Base-by-base conservation (phyloP, 2,113 vertebrate species). In the Erythrolamprus reginae region DNA sequence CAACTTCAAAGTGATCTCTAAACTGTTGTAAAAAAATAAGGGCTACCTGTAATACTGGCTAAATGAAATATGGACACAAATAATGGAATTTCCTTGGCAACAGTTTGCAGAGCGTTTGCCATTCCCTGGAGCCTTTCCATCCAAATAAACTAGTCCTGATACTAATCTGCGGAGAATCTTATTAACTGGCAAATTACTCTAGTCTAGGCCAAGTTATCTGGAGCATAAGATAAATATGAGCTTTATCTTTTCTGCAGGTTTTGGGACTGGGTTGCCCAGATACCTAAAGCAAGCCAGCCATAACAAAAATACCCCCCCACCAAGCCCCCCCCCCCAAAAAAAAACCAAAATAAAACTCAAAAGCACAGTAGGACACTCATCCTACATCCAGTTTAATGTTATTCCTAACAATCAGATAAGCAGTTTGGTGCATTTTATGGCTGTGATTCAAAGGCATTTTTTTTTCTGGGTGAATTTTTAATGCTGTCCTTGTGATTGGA, bases 401-500 rank as follows among this genome's bases (percentile, higher is more conserved):
- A 87, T 33, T 52, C 1, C 0, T 55, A 33, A 26, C 48, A 65
- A 70, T 85, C 53, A 33, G 51, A 56, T 89, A 89, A 92, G 33
- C 70, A 77, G 33, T 45, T 52, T 38, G 19, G 33, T 23, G 33
- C 53, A 33, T 42, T 1, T 0, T 88, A 52, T 23, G 33, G 23
- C 92, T 89, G 42, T 86, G 84, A 91, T 94, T 94, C 38, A 61
- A 86, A 90, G 50, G 82, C 84, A 21, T 89, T 89, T 83, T 26
- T 91, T 86, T 38, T 91, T 89, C 65, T 82, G 28, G 89, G 55
- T 92, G 23, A 87, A 88, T 52, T 84, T 90, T 0, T 87, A 89
- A 53, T 3, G 89, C 87, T 48, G 93, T 84, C 89, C 33, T 26
- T 42, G 86, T 89, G 93, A 95, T 86, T 94, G 93, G 92, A 55